Evolutionary conservation across 2,797 vertebrate genomes (phyloP), one percentile per base, ranked within the genome.

Genomic region (Sebastes vulpes): DNA sequence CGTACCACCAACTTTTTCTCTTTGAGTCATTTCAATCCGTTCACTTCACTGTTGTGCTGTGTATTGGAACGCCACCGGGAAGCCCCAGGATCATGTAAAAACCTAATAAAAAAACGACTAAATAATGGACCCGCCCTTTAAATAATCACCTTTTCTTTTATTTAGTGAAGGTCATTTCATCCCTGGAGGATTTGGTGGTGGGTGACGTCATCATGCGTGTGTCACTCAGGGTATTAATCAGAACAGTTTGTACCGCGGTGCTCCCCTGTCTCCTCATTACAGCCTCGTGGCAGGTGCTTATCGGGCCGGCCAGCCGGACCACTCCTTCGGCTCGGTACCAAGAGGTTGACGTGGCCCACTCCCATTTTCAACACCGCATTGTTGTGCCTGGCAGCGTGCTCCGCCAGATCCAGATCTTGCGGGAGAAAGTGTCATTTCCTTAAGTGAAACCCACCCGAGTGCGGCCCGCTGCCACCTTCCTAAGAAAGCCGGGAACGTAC

Each of bases 351-450:
- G 89, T 77, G 84, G 83, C 87, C 92, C 83, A 75, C 94, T 91
- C 93, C 89, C 82, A 57, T 93, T 97, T 96, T 97, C 96, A 97
- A 96, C 97, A 95, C 95, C 57, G 86, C 94, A 96, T 97, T 97
- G 97, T 97, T 97, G 86, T 96, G 92, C 83, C 93, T 95, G 94
- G 94, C 91, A 72, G 73, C 4, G 90, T 81, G 89, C 95, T 94
- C 91, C 75, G 88, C 89, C 93, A 95, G 96, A 97, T 96, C 92
- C 92, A 94, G 93, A 96, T 97, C 95, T 95, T 23, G 21, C 21
- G 21, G 74, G 82, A 90, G 89, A 97, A 96, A 94, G 92, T 96
- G 94, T 96, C 86, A 95, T 96, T 97, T 97, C 96, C 97, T 97
- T 4, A 1, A 6, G 82, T 79, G 65, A 61, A 90, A 84, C 42